Evolutionary conservation across 2,888 invertebrate species (phyloP), one percentile per base, ranked within the genome.

Genomic region (Papilio protenor): DNA sequence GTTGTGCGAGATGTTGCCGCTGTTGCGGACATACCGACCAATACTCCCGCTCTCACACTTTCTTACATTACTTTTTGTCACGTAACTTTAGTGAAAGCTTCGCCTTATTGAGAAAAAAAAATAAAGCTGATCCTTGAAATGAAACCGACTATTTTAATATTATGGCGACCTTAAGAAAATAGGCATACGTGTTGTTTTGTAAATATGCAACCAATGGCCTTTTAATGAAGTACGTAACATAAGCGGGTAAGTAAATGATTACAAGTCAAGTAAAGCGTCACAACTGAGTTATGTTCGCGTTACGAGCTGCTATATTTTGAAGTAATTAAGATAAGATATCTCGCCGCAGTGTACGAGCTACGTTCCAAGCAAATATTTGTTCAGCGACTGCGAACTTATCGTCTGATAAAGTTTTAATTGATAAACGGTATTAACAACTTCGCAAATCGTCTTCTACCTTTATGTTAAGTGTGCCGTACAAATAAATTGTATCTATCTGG

Each of bases 321-420:
- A 73, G 70, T 77, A 21, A 33, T 74, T 74, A 47, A 70, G 77
- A 77, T 77, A 77, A 77, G 76, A 76, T 76, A 64, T 23, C 23
- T 57, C 23, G 23, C 27, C 27, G 21, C 8, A 77, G 66, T 33
- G 16, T 47, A 69, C 47, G 66, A 69, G 69, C 57, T 66, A 66
- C 76, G 55, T 45, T 77, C 49, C 8, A 73, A 47, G 33, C 74
- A 77, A 77, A 77, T 77, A 74, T 70, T 74, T 59, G 69, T 59
- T 47, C 27, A 11, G 14, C 57, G 33, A 69, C 77, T n/a, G 73
- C 18, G 47, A 45, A 73, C 47, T 77, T 77, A 77, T 77, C 77
- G 5, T 21, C 45, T 49, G 77, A 77, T 77, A 77, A 77, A 77
- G 69, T 77, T 77, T 70, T 77, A 77, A 74, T 74, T 77, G 77